A percentile compares a stretch with the other conserved stretches of the same genome.
Evolutionary conservation across 2,797 vertebrate genomes (phyloP).

Genomic region (Pelochelys cantorii): DNA sequence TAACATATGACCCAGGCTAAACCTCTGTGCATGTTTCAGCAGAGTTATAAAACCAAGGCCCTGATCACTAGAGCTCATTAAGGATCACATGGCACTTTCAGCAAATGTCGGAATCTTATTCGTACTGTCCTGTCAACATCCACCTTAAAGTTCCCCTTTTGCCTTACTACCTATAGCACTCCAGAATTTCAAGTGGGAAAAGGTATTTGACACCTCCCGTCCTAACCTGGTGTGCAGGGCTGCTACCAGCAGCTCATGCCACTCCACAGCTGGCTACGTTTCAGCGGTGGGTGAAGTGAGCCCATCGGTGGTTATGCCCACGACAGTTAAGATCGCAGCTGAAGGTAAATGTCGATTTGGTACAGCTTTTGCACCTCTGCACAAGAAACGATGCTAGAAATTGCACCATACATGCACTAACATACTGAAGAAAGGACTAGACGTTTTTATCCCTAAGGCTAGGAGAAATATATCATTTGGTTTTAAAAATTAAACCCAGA

Average conservation of each 20-base stretch:
- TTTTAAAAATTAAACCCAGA: background rate
- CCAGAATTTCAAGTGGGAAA: background rate
- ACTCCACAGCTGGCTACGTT: background rate
- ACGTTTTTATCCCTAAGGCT: background rate
- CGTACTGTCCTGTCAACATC: too few species aligned
- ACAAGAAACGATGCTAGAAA: background rate
- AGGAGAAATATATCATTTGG: rapidly evolving
- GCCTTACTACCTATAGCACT: background rate
- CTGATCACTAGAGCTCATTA: too few species aligned
- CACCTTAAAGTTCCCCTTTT: background rate
- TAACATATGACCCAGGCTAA: too few species aligned
- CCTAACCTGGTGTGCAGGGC: background rate
- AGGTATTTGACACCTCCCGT: background rate
- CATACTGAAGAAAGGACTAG: background rate
- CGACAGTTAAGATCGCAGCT: background rate
- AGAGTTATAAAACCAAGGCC: too few species aligned
- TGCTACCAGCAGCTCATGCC: background rate
- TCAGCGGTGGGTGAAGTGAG: background rate
- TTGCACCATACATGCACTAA: background rate
- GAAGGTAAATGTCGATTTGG: background rate
- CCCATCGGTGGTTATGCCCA: background rate
- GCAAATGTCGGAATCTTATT: too few species aligned
- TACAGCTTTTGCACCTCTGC: background rate
- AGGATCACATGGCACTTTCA: too few species aligned
- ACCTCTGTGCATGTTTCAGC: too few species aligned